Evolutionary conservation across 1,140 invertebrate species (phyloP).

Genomic region (Oppia nitens): DNA sequence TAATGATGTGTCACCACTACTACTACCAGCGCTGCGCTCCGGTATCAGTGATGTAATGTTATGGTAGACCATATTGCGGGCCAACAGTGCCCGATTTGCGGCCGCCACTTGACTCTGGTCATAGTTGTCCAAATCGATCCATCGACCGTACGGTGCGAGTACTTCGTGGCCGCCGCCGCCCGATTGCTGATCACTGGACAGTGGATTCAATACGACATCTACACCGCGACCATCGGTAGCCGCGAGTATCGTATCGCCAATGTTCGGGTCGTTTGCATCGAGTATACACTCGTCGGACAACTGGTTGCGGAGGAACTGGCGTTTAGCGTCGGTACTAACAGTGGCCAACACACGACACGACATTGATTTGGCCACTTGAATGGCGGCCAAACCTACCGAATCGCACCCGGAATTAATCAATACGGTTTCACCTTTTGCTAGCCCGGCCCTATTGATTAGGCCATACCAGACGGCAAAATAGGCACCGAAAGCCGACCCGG

Average conservation of each 20-base stretch:
- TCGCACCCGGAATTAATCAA: conserved; percentile 6
- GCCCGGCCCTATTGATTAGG: conserved; percentile 6
- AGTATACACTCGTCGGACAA: conserved; percentile 55
- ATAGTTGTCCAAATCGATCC: conserved; percentile 58
- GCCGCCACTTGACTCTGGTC: conserved; percentile 35
- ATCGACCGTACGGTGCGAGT: conserved; percentile 39
- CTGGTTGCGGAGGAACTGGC: conserved; percentile 30
- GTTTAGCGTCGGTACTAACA: conserved; percentile 35
- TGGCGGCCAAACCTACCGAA: conserved; percentile 1
- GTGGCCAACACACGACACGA: conserved; percentile 44
- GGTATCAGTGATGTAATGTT: conserved; percentile 23
- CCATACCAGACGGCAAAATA: conserved; percentile 4
- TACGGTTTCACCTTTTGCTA: conserved; percentile 13
- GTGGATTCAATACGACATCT: conserved; percentile 44
- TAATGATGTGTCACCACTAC: too few species aligned
- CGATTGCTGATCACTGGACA: conserved; percentile 43
- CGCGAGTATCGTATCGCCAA: conserved; percentile 66
- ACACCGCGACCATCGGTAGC: conserved; percentile 52
- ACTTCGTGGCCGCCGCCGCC: conserved; percentile 30
- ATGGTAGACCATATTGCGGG: conserved; percentile 57
- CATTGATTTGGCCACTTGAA: conserved; percentile 47
- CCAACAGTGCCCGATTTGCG: neutral
- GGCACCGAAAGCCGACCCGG: neutral
- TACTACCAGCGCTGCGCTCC: conserved; percentile 60
- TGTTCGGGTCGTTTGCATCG: conserved; percentile 74